These are phyloP conservation scores for Polyergus mexicanus DNA, from an alignment of 1,140 invertebrate species.

Conservation along the genomic window DNA sequence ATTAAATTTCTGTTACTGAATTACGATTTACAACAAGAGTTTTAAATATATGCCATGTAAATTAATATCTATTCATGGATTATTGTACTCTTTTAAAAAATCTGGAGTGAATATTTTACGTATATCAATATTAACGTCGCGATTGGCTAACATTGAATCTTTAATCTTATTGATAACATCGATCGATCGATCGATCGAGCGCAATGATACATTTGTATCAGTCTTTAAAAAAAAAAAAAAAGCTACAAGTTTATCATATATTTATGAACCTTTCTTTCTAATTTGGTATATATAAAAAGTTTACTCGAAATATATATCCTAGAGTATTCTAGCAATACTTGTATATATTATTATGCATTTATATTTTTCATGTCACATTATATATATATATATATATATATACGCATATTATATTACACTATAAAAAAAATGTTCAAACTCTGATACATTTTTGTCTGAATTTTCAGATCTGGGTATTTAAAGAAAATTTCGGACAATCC, in stretches of 20 bases:
- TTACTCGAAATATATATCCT: neutral
- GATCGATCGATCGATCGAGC: neutral
- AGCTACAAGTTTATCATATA: neutral
- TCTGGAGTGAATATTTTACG: too few relatives aligned
- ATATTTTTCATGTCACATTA: constrained; percentile 8
- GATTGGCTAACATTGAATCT: too few relatives aligned
- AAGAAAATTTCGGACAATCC: too few relatives aligned
- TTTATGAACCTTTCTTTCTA: neutral
- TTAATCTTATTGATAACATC: neutral
- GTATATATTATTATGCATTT: neutral
- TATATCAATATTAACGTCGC: too few relatives aligned
- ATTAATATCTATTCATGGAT: too few relatives aligned
- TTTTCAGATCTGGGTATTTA: too few relatives aligned
- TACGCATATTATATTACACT: too few relatives aligned
- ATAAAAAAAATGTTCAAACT: too few relatives aligned
- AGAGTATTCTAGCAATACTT: neutral
- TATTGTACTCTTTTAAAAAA: too few relatives aligned
- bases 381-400: neutral
- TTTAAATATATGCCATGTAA: neutral
- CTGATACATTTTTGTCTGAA: too few relatives aligned
- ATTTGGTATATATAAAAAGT: neutral
- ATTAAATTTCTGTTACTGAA: neutral
- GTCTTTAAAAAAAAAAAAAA: neutral
- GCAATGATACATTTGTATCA: neutral
- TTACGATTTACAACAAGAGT: neutral